Base-by-base conservation (phyloP, 2,888 invertebrate species). In the Urechis unicinctus region DNA sequence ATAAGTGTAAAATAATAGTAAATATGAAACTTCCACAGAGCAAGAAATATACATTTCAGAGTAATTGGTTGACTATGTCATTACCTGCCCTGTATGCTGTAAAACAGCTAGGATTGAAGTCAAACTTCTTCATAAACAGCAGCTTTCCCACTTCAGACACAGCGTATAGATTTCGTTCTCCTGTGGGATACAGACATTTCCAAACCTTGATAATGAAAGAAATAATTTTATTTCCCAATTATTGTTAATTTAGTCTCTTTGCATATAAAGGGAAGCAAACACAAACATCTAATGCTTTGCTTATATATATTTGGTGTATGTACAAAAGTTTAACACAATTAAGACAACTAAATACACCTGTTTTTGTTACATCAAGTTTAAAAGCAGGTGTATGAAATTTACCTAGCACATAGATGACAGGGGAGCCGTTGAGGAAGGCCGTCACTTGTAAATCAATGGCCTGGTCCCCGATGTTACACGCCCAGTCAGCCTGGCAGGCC, bases 111-210 rank as follows among this genome's bases (percentile, higher is more conserved):
- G 93, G 88, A 59, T 85, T 85, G 79, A 85, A 94, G 68, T 93
- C 91, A 61, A 94, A 83, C 71, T 88, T 87, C 69, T 91, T 88
- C 79, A 88, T 87, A 72, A 86, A 91, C 68, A 86, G 86, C 65
- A 93, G 79, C 53, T 85, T 83, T 6, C 93, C 94, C 66, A 84
- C 85, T 67, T 90, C 90, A 65, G 77, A 73, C 47, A 82, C 55
- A 59, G 77, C 77, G 69, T 86, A 91, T 21, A 95, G 81, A 78
- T 88, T 88, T 66, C 87, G 84, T 77, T 94, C 92, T 29, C 64
- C 64, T 64, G 43, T 13, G 36, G 17, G n/a, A n/a, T n/a, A n/a
- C n/a, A n/a, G n/a, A n/a, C n/a, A n/a, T n/a, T n/a, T n/a, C n/a
- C n/a, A n/a, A n/a, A n/a, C n/a, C n/a, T n/a, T n/a, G n/a, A n/a